Base-by-base conservation (phyloP, 30 jellyfish, hydroid and myxozoan species). In the Hydractinia symbiolongicarpus region DNA sequence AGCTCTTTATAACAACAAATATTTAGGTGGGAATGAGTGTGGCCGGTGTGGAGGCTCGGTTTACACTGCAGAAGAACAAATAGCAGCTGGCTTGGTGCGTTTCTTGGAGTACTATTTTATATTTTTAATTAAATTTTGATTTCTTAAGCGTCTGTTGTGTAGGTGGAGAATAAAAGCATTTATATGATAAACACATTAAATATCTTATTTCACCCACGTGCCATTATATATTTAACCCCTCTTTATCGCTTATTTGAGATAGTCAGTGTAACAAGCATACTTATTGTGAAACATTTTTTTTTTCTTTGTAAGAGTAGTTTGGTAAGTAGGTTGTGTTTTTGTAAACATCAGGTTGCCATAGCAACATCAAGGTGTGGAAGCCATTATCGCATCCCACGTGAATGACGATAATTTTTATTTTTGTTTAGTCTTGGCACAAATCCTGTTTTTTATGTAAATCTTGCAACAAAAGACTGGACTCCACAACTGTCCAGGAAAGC, bases 41-140 rank as follows among this genome's bases (percentile, higher is more conserved):
- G 95, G 94, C 8, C 72, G 98, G 53, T 91, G 98, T 75, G 89
- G 90, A 8, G 94, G 88, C 55, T 81, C 98, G 49, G 98, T 91
- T 40, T 91, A 91, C 79, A 81, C 95, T 7, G 96, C 96, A 4
- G 98, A 91, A 83, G 90, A 91, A 67, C 51, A 67, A 53, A 79
- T 86, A 21, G 98, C 90, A 10, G 95, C 96, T 4, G 98, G 98
- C 56, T 52, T 64, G 74, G 74, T 64, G 9, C 19, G 74, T 64
- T 64, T 7, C 7, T 64, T 64, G 74, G 9, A 13, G 19, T 44
- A 0, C 4, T 4, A n/a, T 64, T 13, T 64, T 64, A 13, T 11
- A 58, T 16, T 64, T 64, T 51, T 6, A 64, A 64, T 64, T 13
- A 6, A 44, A 6, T 64, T 64, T 9, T 6, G 74, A 7, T 58